phyloP scores from a whole-genome alignment of 2,888 invertebrate species.

The Lepidochitona cinerea region DNA sequence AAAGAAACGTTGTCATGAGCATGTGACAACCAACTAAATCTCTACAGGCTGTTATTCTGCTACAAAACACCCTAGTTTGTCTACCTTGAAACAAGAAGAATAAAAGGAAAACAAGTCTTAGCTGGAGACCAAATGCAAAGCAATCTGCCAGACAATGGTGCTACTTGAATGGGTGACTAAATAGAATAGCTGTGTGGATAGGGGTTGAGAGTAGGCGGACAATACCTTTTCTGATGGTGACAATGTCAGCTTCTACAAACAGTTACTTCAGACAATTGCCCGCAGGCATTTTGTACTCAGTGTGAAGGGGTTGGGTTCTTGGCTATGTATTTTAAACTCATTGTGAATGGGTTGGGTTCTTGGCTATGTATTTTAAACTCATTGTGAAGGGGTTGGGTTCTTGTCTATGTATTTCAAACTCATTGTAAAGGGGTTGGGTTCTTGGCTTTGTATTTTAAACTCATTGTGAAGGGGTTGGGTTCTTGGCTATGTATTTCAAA shows the following conservation, averaged over 20 bases:
- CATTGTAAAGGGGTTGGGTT: too few relatives aligned
- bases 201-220: neutral
- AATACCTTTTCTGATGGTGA: neutral
- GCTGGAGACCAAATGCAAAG: neutral
- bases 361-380: too few relatives aligned
- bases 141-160: neutral
- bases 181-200: neutral
- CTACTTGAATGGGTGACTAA: neutral
- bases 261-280: too few relatives aligned
- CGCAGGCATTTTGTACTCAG: too few relatives aligned
- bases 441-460: too few relatives aligned
- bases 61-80: neutral
- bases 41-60: neutral
- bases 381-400: too few relatives aligned
- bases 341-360: too few relatives aligned
- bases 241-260: conserved; percentile 4
- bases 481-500: too few relatives aligned
- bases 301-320: too few relatives aligned
- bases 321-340: too few relatives aligned
- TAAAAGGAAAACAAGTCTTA: neutral
- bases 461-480: too few relatives aligned
- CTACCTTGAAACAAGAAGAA: neutral
- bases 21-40: neutral
- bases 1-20: neutral
- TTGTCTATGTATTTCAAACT: too few relatives aligned